These are phyloP conservation scores for Panthera uncia DNA, from an alignment of 2,113 vertebrate species.

Conservation along the genomic window DNA sequence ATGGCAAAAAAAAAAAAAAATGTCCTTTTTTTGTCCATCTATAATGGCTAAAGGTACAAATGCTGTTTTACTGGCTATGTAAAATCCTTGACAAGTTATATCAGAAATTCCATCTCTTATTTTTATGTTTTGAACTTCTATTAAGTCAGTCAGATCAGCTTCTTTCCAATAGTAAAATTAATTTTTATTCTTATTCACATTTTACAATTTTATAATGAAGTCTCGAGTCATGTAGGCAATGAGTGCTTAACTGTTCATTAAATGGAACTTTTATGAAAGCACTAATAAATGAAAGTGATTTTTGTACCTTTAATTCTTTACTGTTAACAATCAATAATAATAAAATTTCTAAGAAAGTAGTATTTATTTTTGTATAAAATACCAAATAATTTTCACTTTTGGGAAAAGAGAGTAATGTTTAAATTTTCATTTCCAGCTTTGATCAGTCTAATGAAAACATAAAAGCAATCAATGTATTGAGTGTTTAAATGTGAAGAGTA, in stretches of 20 bases:
- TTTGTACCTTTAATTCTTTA: not conserved
- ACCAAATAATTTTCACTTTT: constrained; percentile 29
- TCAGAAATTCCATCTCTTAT: not conserved
- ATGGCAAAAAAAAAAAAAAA: not conserved
- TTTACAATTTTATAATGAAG: not conserved
- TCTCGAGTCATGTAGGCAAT: not conserved
- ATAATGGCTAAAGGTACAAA: not conserved
- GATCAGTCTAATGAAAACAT: not conserved
- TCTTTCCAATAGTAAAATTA: constrained; percentile 27
- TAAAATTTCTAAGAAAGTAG: not conserved
- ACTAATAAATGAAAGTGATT: not conserved
- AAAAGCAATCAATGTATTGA: not conserved
- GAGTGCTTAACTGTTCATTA: not conserved
- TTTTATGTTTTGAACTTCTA: not conserved
- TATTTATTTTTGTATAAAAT: constrained; percentile 23
- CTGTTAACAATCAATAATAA: not conserved
- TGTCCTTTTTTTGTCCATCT: not conserved
- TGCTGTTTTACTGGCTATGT: not conserved
- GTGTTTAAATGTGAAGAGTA: not conserved
- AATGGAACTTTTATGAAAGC: not conserved
- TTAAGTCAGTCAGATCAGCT: not conserved
- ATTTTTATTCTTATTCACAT: constrained; percentile 11
- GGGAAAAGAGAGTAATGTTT: not conserved
- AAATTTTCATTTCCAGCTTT: not conserved
- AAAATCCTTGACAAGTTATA: not conserved